Evolutionary conservation across 2,888 invertebrate genomes (phyloP).

Genomic region (Netelia melanura): DNA sequence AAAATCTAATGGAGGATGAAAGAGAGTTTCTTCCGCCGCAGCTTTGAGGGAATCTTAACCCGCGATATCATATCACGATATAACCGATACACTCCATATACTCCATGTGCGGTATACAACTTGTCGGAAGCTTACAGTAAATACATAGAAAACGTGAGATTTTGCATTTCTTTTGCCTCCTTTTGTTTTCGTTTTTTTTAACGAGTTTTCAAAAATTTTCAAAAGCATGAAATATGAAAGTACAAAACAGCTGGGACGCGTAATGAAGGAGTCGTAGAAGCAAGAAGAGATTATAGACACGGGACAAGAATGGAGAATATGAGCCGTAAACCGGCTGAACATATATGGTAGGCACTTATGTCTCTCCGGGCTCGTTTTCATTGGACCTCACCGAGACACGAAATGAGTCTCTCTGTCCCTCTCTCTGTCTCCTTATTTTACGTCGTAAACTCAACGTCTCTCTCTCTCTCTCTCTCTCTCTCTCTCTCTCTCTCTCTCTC

Average conservation of each 20-base stretch:
- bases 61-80: slow-evolving; percentile 62
- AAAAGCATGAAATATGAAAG: neutral
- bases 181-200: neutral
- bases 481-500: too few relatives aligned
- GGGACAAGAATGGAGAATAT: slow-evolving; percentile 17
- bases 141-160: slow-evolving; percentile 21
- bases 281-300: slow-evolving; percentile 20
- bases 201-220: neutral
- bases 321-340: slow-evolving; percentile 37
- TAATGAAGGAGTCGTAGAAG: slow-evolving; percentile 12
- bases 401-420: slow-evolving; percentile 27
- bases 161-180: neutral
- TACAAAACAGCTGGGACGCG: neutral
- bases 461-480: neutral
- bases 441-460: neutral
- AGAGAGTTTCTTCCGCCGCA: slow-evolving; percentile 35
- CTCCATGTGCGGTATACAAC: neutral
- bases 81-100: slow-evolving; percentile 19
- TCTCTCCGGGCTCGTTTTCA: slow-evolving; percentile 55
- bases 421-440: slow-evolving; percentile 10
- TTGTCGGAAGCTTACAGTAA: slow-evolving; percentile 44
- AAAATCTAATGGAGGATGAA: slow-evolving; percentile 65
- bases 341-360: slow-evolving; percentile 39
- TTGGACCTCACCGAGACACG: slow-evolving; percentile 50
- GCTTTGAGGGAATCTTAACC: slow-evolving; percentile 30